Base-by-base conservation (phyloP, 2,888 invertebrate genomes). In the Erebia ligea region DNA sequence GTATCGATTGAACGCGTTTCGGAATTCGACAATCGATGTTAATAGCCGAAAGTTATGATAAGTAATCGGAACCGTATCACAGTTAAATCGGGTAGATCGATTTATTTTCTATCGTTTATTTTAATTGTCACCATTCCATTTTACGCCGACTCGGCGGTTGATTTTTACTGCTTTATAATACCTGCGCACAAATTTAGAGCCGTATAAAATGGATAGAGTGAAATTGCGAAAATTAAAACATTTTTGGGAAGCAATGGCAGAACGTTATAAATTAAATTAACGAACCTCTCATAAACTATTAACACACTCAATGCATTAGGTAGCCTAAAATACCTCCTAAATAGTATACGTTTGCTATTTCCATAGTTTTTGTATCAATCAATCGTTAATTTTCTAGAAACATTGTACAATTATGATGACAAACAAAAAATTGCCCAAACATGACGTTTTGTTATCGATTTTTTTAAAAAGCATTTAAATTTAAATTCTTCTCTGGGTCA, bases 41-140 rank as follows among this genome's bases (percentile, higher is more conserved):
- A 86, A 87, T 84, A 79, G 84, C 82, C 81, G 87, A 88, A 88
- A 87, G 88, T 86, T 81, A 81, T 79, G 79, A 83, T 81, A 78
- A 74, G 67, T 73, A 74, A 83, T 84, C 77, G 81, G 75, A 79
- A 85, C 84, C 84, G 84, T 86, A 83, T 84, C 87, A 82, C 78
- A 80, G 76, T 84, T 81, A 82, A 80, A 82, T 76, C 74, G 73
- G 70, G 75, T 77, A 48, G 76, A 78, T 78, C 76, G 79, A 75
- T 76, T 62, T 70, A 67, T 76, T 72, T 73, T 75, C 72, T 73
- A 78, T 76, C 76, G 72, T 78, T 79, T 74, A 73, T 76, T 77
- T 76, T 78, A 77, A 80, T 77, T 75, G 75, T 69, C 71, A 73
- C 71, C 66, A 73, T 73, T 74, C 67, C 68, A 34, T 68, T 64